These are phyloP conservation scores for Brachyrhaphis roseni DNA, from an alignment of 2,797 vertebrate species.

Conservation along the genomic window DNA sequence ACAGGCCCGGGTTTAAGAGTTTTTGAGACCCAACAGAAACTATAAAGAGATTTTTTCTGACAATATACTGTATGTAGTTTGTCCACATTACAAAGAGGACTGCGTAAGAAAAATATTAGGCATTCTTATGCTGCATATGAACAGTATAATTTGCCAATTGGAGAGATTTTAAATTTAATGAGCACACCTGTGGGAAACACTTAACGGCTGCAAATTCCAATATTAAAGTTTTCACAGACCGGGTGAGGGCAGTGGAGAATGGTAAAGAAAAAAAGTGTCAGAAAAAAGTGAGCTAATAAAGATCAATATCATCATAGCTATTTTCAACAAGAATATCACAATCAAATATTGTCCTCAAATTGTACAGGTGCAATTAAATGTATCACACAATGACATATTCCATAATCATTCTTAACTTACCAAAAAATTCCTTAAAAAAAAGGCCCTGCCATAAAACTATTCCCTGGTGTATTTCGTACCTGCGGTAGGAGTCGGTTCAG, in stretches of 20 bases:
- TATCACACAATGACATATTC: not conserved
- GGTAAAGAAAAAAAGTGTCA: not conserved
- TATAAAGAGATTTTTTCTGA: not conserved
- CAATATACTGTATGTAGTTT: not conserved
- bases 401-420: too few relatives aligned
- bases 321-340: not conserved
- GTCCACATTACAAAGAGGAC: not conserved
- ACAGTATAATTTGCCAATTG: not conserved
- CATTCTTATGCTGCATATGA: not conserved
- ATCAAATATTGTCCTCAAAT: not conserved
- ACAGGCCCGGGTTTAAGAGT: not conserved
- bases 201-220: not conserved
- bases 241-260: not conserved
- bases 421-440: too few relatives aligned
- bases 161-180: not conserved
- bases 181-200: not conserved
- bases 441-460: not conserved
- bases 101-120: not conserved
- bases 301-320: too few relatives aligned
- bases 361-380: not conserved
- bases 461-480: constrained; percentile 76
- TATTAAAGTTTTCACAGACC: not conserved
- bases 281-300: not conserved
- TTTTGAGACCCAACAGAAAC: not conserved
- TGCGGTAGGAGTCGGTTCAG: constrained; percentile 85